A percentile compares a stretch with the other conserved stretches of the same genome.
These are phyloP conservation scores for Cuculus canorus DNA, from an alignment of 2,797 vertebrate genomes.

Conservation along the genomic window DNA sequence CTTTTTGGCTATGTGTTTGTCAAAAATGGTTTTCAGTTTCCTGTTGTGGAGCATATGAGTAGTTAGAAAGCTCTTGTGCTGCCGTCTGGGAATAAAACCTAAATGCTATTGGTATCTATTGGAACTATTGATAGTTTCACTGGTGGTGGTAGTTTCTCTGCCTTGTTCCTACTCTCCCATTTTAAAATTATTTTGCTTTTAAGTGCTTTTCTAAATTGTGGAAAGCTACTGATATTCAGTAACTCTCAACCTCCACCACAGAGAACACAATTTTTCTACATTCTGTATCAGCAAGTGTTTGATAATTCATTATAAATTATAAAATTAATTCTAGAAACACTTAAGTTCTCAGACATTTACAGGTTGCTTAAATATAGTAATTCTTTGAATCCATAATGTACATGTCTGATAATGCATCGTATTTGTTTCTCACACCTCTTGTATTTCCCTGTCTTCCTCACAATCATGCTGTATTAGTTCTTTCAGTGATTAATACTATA, in stretches of 20 bases:
- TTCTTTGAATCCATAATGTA: not conserved
- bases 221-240: not conserved
- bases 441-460: not conserved
- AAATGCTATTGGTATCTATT: not conserved
- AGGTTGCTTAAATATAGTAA: not conserved
- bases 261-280: not conserved
- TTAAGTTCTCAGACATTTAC: not conserved
- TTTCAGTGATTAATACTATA: not conserved
- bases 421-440: not conserved
- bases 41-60: not conserved
- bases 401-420: not conserved
- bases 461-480: not conserved
- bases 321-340: not conserved
- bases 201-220: not conserved
- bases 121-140: not conserved
- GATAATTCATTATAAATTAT: not conserved
- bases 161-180: not conserved
- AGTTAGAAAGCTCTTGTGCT: not conserved
- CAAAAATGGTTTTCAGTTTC: not conserved
- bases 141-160: not conserved
- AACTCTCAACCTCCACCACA: not conserved
- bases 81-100: not conserved
- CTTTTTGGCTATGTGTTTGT: not conserved
- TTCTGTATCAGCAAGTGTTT: not conserved
- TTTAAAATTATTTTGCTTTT: not conserved